Percentiles rank a stretch among this genome's conserved stretches.
These are phyloP conservation scores for Dicycla oo DNA, from an alignment of 2,888 invertebrate genomes.

Conservation along the genomic window DNA sequence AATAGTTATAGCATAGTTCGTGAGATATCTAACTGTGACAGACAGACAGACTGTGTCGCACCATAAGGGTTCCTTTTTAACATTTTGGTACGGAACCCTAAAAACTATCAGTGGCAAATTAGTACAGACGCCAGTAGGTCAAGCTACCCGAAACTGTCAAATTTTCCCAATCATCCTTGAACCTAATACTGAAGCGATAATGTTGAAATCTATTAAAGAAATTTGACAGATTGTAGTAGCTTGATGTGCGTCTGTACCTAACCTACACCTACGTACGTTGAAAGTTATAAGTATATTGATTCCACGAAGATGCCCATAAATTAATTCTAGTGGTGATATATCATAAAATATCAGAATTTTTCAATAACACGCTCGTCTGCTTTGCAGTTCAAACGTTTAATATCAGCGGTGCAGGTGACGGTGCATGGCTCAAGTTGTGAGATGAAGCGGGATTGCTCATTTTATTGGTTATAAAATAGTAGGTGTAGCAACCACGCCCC, in stretches of 20 bases:
- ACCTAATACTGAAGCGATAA: too few relatives aligned
- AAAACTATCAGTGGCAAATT: background rate
- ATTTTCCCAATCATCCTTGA: too few relatives aligned
- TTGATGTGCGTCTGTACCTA: too few relatives aligned
- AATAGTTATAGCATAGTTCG: too few relatives aligned
- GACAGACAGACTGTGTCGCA: too few relatives aligned
- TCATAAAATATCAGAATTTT: slow-evolving; percentile 70
- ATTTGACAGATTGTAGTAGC: too few relatives aligned
- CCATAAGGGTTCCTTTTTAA: too few relatives aligned
- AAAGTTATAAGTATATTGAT: background rate
- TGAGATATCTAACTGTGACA: too few relatives aligned
- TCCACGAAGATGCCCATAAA: slow-evolving; percentile 11
- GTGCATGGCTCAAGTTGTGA: slow-evolving; percentile 39
- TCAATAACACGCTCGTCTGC: slow-evolving; percentile 69
- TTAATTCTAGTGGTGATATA: slow-evolving; percentile 51
- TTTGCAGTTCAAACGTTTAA: slow-evolving; percentile 73
- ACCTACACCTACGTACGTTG: background rate
- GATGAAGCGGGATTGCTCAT: slow-evolving; percentile 30
- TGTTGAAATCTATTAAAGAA: too few relatives aligned
- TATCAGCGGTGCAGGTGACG: slow-evolving; percentile 74
- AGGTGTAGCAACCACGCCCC: background rate
- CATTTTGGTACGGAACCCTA: too few relatives aligned
- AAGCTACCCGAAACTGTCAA: too few relatives aligned
- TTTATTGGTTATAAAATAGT: background rate
- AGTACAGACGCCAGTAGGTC: too few relatives aligned